Base-by-base conservation (phyloP, 2,113 vertebrate genomes). In the Melanerpes aurifrons region DNA sequence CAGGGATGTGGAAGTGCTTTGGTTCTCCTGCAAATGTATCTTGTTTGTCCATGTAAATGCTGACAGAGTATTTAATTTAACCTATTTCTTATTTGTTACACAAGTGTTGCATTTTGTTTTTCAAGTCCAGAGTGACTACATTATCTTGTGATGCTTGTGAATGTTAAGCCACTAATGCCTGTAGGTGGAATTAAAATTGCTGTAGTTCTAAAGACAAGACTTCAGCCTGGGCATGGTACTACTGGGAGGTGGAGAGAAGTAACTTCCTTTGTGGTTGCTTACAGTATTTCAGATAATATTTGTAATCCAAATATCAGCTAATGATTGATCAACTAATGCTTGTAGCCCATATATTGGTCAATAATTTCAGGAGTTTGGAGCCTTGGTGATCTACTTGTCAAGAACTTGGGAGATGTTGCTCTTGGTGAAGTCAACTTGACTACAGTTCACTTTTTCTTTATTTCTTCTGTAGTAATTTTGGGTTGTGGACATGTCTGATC, bases 111-210 rank as follows among this genome's bases (percentile, higher is more conserved):
- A 29, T 86, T 92, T 84, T 87, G 32, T 50, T 96, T 96, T 93
- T 67, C 35, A 67, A 85, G 59, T 94, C 90, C 87, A 73, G 83
- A 59, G 73, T 92, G 78, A 95, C 87, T 89, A 89, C 57, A 88
- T 97, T 86, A 91, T 92, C 82, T 97, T 93, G 94, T 96, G 94
- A 95, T 94, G 47, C 82, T 76, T 73, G 48, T 93, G 86, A 89
- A 95, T 92, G 57, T 88, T 91, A 95, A 94, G 78, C 48, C 75
- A 91, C 68, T 93, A 86, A 83, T 80, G 90, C 69, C 92, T 94
- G 93, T 93, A 95, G 96, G 95, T 95, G 91, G 94, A 95, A 95
- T 95, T 73, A 81, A 87, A 95, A 94, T 81, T 96, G 28, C 21
- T 92, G 91, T 82, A 93, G 87, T 94, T 83, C 61, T 67, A 80